Evolutionary conservation across 1,140 invertebrate species (phyloP), one percentile per base, ranked within the genome.

Genomic region (Nasonia giraulti): DNA sequence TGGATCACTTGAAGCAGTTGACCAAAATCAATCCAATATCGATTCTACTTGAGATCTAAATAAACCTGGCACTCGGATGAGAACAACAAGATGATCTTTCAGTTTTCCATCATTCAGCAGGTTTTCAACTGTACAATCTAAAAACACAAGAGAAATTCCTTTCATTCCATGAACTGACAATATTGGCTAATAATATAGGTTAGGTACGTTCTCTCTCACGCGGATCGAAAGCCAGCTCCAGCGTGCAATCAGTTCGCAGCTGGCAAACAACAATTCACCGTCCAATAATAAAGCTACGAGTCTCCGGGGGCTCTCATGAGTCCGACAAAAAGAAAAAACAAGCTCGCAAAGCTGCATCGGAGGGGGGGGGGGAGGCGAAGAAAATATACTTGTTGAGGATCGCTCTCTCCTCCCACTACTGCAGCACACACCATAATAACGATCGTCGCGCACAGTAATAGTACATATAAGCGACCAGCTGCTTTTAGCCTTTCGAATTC

Each of bases 381-480:
- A 62, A n/a, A 62, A 62, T 20, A 62, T 62, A 62, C 55, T 20
- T 62, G 17, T 62, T 62, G 55, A 62, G 55, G 55, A n/a, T 62
- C 20, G 17, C 20, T 62, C 55, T 62, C 55, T 17, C 17, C 55
- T 62, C 23, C 68, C 27, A 68, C 66, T 11, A 68, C 23, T 10
- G 12, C 14, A 50, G 44, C 47, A 17, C 47, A 50, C 14, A 50
- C 11, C 14, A 50, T 50, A 7, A 62, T 62, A 62, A 62, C 55
- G 55, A 62, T 62, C 14, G 55, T 62, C 55, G 55, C 55, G 55
- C 55, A 62, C 10, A 80, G 73, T 50, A 80, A 73, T 80, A 80
- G 40, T 73, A 17, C 44, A 73, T 4, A 27, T 17, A n/a, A 44
- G 40, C 55, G 55, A 20, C 33, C 79, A 80, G 79, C 68, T 80